These are phyloP conservation scores for Triops longicaudatus DNA, from an alignment of 1,140 invertebrate genomes.

Conservation along the genomic window DNA sequence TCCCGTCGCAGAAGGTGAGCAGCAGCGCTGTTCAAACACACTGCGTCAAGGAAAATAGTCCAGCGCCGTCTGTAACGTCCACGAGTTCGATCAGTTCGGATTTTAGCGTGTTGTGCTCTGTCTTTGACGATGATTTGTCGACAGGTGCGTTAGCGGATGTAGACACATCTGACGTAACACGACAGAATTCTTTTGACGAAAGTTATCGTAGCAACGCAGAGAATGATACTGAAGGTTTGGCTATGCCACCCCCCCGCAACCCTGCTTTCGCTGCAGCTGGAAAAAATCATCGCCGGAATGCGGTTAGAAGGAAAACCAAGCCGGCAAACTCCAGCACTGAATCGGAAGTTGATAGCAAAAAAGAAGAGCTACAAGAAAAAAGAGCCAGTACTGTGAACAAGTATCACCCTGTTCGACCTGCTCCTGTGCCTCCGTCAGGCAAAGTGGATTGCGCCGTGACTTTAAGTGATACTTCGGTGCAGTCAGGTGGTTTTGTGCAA, in stretches of 20 bases:
- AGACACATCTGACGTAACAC: slow-evolving; percentile 34
- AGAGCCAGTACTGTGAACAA: neutral
- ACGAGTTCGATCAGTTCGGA: slow-evolving; percentile 18
- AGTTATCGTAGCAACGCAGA: neutral
- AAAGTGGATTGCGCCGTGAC: neutral
- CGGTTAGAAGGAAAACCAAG: slow-evolving; percentile 22
- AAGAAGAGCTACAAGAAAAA: neutral
- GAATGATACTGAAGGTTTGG: slow-evolving; percentile 24
- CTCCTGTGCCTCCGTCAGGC: neutral
- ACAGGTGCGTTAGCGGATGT: slow-evolving; percentile 34
- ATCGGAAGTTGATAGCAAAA: neutral
- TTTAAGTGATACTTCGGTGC: neutral
- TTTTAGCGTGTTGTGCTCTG: neutral
- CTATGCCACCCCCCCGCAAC: slow-evolving; percentile 15
- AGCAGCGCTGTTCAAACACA: neutral
- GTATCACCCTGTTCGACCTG: neutral
- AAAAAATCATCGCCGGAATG: slow-evolving; percentile 17
- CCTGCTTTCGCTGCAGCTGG: slow-evolving; percentile 25
- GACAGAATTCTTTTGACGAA: slow-evolving; percentile 31
- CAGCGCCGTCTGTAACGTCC: slow-evolving; percentile 11
- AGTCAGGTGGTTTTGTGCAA: neutral
- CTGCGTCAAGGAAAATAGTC: neutral
- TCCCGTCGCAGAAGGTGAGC: neutral
- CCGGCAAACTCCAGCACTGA: slow-evolving; percentile 30
- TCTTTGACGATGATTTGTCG: slow-evolving; percentile 34